phyloP scores from a whole-genome alignment of 2,113 vertebrate species.

The Aepyceros melampus region DNA sequence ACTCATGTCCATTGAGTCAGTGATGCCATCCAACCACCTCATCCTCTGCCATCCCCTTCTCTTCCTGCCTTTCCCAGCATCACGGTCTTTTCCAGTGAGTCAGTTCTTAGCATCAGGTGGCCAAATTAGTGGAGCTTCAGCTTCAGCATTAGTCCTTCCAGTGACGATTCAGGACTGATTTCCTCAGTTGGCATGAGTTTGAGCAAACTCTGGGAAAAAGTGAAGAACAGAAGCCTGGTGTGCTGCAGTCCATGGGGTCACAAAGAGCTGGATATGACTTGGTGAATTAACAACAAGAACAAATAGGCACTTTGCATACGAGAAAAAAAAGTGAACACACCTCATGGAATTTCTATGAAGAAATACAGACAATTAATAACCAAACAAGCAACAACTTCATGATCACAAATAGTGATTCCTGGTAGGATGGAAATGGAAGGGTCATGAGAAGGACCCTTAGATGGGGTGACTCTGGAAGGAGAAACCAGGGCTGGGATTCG shows the following conservation, averaged over 20 bases:
- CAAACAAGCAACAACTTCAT: fast-evolving
- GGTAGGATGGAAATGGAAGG: not conserved
- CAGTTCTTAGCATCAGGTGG: not conserved
- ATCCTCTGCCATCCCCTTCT: not conserved
- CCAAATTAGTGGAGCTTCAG: not conserved
- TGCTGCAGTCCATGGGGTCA: not conserved
- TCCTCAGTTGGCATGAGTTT: not conserved
- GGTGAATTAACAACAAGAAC: not conserved
- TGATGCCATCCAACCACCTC: not conserved
- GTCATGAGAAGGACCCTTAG: not conserved
- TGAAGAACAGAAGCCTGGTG: not conserved
- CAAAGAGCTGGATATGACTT: not conserved
- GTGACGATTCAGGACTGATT: not conserved
- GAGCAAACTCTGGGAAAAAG: not conserved
- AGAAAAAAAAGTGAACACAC: not conserved
- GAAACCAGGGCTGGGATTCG: too few species aligned
- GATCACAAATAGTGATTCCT: not conserved
- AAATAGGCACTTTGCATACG: not conserved
- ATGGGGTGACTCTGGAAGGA: not conserved
- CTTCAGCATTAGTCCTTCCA: not conserved
- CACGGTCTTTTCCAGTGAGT: not conserved
- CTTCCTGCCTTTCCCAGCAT: not conserved
- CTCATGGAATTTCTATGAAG: not conserved
- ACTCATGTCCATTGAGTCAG: not conserved
- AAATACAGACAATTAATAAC: not conserved